Evolutionary conservation across 2,888 invertebrate genomes (phyloP), one percentile per base, ranked within the genome.

Genomic region (Marasmarcha lunaedactyla): DNA sequence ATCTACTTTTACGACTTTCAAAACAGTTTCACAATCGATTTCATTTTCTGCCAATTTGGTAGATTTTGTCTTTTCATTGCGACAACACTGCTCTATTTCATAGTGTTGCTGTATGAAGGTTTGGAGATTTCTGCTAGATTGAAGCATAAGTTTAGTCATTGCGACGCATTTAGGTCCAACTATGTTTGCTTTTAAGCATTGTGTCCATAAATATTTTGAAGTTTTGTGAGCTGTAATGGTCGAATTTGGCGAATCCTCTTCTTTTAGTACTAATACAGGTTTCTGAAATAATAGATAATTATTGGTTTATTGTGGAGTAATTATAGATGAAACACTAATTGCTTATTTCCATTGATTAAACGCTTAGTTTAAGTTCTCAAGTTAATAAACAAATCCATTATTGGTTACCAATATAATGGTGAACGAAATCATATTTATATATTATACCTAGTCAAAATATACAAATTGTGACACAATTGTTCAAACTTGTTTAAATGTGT

Each of bases 101-200:
- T 61, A 79, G 47, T 79, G 63, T 55, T 74, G 65, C 46, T 74
- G 55, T 47, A 81, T 64, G 71, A 74, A 81, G 39, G 51, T 53
- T 14, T 61, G 60, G 2, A 72, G 47, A 44, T 65, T 70, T 54
- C 63, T 76, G 48, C 68, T 63, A 5, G 52, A 53, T 30, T 64
- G 59, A 44, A 59, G 63, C 52, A 71, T 66, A 30, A 64, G 44
- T 55, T 76, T 79, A 3, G 72, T 57, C 42, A 79, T 52, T 35
- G 71, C 68, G 37, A 58, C 51, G 52, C 79, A 78, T 57, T 83
- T 81, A 0, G 70, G 61, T 0, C 68, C 79, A 0, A 71, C 55
- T 1, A 76, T 69, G 42, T 78, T 78, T 0, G 79, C 72, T 57
- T 69, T 77, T 0, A 81, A 52, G 15, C 64, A 68, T 38, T 72